Percentiles rank a stretch among this genome's conserved stretches.
phyloP scores from a whole-genome alignment of 1,140 invertebrate genomes.

The Caenorhabditis briggsae region DNA sequence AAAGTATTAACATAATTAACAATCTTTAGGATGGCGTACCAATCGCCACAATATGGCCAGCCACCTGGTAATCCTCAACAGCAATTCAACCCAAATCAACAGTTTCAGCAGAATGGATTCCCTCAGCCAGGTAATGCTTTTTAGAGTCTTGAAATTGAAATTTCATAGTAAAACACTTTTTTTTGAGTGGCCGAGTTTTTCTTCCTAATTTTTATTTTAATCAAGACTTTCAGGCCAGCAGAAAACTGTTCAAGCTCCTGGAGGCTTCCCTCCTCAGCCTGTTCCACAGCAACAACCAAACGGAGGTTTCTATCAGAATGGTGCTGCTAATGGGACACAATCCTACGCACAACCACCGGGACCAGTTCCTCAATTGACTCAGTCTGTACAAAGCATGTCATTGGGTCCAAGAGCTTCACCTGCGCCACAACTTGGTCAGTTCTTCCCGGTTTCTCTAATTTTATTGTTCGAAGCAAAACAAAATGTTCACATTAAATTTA shows the following conservation, averaged over 20 bases:
- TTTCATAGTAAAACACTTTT: neutral
- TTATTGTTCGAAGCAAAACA: too few relatives aligned
- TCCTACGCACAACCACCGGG: neutral
- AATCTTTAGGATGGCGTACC: conserved; percentile 23
- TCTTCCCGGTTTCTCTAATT: neutral
- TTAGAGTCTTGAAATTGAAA: neutral
- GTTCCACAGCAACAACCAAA: neutral
- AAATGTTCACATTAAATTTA: too few relatives aligned
- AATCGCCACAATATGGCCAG: neutral
- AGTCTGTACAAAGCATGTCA: conserved; percentile 8
- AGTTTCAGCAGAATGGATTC: conserved; percentile 14
- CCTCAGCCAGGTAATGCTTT: neutral
- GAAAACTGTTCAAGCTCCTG: neutral
- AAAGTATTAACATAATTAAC: neutral
- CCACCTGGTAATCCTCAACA: conserved; percentile 18
- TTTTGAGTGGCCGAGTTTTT: neutral
- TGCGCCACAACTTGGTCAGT: neutral
- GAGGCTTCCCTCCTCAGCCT: neutral
- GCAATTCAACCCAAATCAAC: conserved; percentile 16
- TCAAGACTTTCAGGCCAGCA: neutral
- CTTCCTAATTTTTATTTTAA: neutral
- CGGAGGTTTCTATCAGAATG: neutral
- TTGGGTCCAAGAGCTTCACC: conserved; percentile 13
- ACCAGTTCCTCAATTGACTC: neutral
- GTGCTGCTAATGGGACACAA: neutral